Conservation (phyloP, 2,888 invertebrate species). For the Brenthis hecate region DNA sequence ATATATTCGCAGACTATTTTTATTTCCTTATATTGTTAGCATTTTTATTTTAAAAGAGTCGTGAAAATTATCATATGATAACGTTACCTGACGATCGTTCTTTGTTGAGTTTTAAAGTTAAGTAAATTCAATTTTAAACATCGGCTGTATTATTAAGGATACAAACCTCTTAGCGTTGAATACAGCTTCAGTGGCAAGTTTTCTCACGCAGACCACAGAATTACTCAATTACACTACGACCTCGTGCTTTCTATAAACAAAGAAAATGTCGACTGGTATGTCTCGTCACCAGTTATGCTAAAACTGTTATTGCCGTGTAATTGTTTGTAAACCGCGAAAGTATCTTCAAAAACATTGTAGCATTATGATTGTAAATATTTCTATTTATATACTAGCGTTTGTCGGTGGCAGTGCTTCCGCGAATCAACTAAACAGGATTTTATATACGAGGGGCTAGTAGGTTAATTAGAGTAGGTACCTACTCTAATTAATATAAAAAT, state of each 20-base stretch:
- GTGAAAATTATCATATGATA: too few relatives aligned
- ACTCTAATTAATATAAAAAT: too few relatives aligned
- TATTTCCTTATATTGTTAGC: too few relatives aligned
- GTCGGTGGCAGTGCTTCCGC: not conserved
- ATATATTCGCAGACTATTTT: too few relatives aligned
- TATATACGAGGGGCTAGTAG: too few relatives aligned
- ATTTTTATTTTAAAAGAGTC: too few relatives aligned
- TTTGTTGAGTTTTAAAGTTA: too few relatives aligned
- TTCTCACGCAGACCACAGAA: constrained; percentile 40
- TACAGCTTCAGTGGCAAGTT: constrained; percentile 10
- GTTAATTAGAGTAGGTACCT: too few relatives aligned
- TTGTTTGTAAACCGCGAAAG: constrained; percentile 71
- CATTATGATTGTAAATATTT: constrained; percentile 48
- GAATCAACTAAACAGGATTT: too few relatives aligned
- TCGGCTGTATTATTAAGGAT: not conserved
- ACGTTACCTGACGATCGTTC: too few relatives aligned
- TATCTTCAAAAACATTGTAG: constrained; percentile 58
- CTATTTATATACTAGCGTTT: constrained; percentile 3
- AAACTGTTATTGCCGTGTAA: constrained; percentile 53
- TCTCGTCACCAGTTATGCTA: constrained; percentile 41
- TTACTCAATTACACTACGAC: constrained; percentile 28
- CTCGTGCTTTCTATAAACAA: constrained; percentile 52
- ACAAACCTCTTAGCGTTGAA: constrained; percentile 6
- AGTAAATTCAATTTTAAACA: too few relatives aligned
- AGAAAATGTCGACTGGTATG: constrained; percentile 55